Evolutionary conservation across 2,113 vertebrate species (phyloP), one percentile per base, ranked within the genome.

Genomic region (Leucopsar rothschildi): DNA sequence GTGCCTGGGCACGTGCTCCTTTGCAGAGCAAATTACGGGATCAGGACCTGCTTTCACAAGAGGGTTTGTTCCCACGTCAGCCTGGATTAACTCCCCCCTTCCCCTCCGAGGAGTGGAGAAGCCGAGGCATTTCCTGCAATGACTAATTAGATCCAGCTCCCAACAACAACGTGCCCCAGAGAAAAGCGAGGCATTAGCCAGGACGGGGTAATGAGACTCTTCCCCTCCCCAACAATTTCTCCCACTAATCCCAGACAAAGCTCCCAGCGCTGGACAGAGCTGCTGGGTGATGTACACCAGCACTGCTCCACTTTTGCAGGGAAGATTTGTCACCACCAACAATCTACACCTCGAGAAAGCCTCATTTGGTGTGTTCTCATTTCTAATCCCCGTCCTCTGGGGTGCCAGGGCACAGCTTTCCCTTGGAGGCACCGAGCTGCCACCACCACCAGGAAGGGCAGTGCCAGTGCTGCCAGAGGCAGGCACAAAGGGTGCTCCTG

Each of bases 111-210:
- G 42, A 44, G n/a, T 7, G 71, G 84, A 72, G 65, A 64, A 52
- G 70, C 84, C 0, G 8, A 89, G 61, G 65, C 53, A 79, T 49
- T 94, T 91, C 82, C 90, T 94, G 92, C 90, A 61, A 35, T 3
- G 50, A 44, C 49, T 76, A 79, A 91, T 88, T 87, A 85, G 82
- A 79, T 91, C 82, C 88, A 60, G 73, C 61, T 92, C 70, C 90
- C 42, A 17, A 88, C 45, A 71, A 63, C 87, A 90, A 65, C 82
- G 5, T 4, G 35, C 47, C 55, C 47, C 47, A 50, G 78, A 87
- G 78, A 79, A 72, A 89, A 90, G 92, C 53, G 25, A 44, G 83
- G 85, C 73, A 84, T 88, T 71, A 52, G 15, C n/a, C 44, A 52
- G 86, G 76, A 61, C 88, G 60, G 82, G 52, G 72, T 44, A 50